Base-by-base conservation (phyloP, 2,888 invertebrate species). In the Sminthurinus aureus region DNA sequence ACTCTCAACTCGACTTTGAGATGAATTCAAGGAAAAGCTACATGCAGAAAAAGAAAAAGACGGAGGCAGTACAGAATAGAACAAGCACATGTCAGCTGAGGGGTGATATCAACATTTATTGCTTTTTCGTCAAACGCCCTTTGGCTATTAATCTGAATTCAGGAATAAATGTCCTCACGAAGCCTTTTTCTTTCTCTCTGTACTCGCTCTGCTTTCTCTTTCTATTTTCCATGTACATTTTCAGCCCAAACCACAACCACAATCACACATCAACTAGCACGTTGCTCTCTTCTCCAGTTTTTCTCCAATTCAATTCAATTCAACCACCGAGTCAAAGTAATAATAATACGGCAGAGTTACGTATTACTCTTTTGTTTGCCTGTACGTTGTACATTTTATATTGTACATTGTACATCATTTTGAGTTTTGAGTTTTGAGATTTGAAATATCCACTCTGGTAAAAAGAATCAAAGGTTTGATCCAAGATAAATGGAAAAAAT, bases 91-190 rank as follows among this genome's bases (percentile, higher is more conserved):
- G 38, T 51, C 66, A 64, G 64, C 66, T 64, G 52, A 78, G 78
- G 67, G n/a, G 20, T 78, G 50, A 24, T 24, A 38, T 38, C 38
- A 38, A 69, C 79, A 69, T 79, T 79, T 79, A 79, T 82, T 82
- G 66, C 76, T 67, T 75, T 74, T 66, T 75, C 76, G 66, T 75
- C 82, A 67, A 74, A 82, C 67, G 58, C 75, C 75, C 82, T 51
- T 76, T 38, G 50, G 82, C 79, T 79, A 79, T 67, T 79, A 79
- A 79, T 69, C 69, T 69, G 38, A 69, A 69, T 18, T 15, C 12
- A 24, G 24, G 38, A 38, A 38, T 38, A 38, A 38, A 38, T 58
- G 77, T 77, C 79, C 24, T n/a, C 11, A 18, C 22, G 26, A 22
- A 24, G 24, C 51, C 75, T 52, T 75, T 75, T 26, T 74, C 69